Percentiles rank a stretch among this genome's conserved stretches.
Conservation (phyloP, 2,888 invertebrate species). For the Resseliella maxima region DNA sequence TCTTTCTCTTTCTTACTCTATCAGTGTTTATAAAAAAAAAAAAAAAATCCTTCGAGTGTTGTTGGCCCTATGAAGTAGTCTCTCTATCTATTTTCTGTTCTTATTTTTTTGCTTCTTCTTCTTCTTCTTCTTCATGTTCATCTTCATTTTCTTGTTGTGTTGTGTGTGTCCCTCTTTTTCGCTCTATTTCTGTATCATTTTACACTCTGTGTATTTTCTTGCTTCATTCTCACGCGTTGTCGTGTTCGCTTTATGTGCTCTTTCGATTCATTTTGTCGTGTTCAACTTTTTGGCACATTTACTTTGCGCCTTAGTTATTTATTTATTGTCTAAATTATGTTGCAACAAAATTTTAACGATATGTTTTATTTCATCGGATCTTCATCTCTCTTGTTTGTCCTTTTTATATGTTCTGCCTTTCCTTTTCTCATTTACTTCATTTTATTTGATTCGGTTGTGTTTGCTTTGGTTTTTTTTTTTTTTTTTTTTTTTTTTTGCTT, state of each 20-base stretch:
- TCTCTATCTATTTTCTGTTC: no score
- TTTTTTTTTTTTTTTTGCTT: no score
- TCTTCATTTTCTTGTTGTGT: no score
- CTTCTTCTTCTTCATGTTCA: not conserved
- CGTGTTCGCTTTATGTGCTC: not conserved
- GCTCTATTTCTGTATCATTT: no score
- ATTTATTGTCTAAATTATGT: constrained; percentile 53
- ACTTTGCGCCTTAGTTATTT: constrained; percentile 54
- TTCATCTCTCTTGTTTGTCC: constrained; percentile 19
- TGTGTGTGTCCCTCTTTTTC: not conserved
- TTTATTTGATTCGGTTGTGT: constrained; percentile 35
- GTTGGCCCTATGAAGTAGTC: constrained; percentile 24
- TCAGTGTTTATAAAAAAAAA: not conserved
- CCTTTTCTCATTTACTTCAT: constrained; percentile 53
- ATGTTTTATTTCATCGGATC: constrained; percentile 51
- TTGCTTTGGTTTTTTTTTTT: constrained; percentile 9
- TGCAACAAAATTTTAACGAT: constrained; percentile 50
- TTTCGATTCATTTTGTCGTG: constrained; percentile 26
- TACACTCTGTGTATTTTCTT: no score
- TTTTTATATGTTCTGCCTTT: not conserved
- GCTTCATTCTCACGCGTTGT: no score
- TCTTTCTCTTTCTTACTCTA: no score
- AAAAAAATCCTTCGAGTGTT: constrained; percentile 16
- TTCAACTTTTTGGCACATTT: constrained; percentile 49
- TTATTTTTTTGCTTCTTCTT: not conserved